Conservation (phyloP, 2,888 invertebrate species). For the Caenorhabditis sp. region DNA sequence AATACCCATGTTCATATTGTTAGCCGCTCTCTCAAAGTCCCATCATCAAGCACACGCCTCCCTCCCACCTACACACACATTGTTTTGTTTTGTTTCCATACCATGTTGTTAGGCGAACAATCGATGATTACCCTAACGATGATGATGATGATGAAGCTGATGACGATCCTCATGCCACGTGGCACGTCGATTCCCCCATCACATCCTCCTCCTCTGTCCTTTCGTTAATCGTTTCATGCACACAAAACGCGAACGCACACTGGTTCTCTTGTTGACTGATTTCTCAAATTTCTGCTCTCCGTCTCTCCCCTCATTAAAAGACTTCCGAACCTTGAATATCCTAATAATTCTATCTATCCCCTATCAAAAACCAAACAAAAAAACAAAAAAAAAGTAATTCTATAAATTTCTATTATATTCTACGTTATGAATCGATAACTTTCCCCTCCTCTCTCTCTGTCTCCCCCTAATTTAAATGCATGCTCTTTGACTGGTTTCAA, state of each 20-base stretch:
- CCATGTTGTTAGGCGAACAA: constrained; percentile 50
- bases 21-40: constrained; percentile 18
- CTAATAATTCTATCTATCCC: neutral
- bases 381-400: neutral
- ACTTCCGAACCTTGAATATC: neutral
- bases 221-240: constrained; percentile 29
- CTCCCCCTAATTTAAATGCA: neutral
- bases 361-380: neutral
- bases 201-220: neutral
- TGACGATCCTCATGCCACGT: neutral
- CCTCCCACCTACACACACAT: neutral
- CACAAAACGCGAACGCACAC: constrained; percentile 30
- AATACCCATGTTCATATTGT: constrained; percentile 58
- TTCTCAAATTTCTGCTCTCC: constrained; percentile 11
- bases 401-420: neutral
- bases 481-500: constrained; percentile 44
- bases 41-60: neutral
- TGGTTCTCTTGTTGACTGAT: constrained; percentile 25
- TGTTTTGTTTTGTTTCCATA: constrained; percentile 6
- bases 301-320: neutral
- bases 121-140: neutral
- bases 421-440: constrained; percentile 8
- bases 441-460: neutral
- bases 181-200: neutral
- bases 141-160: neutral